Conservation (phyloP, 2,113 vertebrate genomes). For the Tonatia bakeri region DNA sequence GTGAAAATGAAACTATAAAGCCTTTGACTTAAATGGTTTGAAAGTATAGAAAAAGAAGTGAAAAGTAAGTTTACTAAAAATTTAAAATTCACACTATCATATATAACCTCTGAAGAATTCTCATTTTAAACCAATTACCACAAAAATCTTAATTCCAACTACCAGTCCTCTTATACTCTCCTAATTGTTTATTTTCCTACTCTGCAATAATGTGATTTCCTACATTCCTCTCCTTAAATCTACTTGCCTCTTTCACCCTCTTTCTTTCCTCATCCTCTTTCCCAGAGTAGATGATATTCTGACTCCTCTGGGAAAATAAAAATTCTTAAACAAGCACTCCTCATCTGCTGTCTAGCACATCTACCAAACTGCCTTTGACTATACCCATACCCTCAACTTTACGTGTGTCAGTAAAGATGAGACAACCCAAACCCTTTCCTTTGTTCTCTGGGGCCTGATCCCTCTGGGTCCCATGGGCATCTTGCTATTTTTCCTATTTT, state of each 20-base stretch:
- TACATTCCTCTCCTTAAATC: neutral
- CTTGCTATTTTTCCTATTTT: neutral
- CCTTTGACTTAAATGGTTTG: neutral
- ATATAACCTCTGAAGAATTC: neutral
- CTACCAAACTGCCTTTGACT: neutral
- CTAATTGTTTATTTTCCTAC: neutral
- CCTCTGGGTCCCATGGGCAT: neutral
- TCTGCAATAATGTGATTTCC: neutral
- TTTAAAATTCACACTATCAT: neutral
- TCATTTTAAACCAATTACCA: neutral
- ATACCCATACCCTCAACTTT: neutral
- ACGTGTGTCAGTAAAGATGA: neutral
- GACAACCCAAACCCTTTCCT: neutral
- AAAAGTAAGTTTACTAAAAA: neutral
- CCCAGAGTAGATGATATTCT: neutral
- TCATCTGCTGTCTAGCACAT: neutral
- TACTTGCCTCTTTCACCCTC: neutral
- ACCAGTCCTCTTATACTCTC: neutral
- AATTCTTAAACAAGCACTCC: neutral
- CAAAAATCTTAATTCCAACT: neutral
- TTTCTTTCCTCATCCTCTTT: neutral
- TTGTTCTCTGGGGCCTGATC: neutral
- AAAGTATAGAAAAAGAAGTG: neutral
- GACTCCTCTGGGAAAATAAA: neutral
- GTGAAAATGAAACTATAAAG: conserved; percentile 10